A percentile compares a stretch with the other conserved stretches of the same genome.
Evolutionary conservation across 2,797 vertebrate genomes (phyloP).

Genomic region (Pristis pectinata): DNA sequence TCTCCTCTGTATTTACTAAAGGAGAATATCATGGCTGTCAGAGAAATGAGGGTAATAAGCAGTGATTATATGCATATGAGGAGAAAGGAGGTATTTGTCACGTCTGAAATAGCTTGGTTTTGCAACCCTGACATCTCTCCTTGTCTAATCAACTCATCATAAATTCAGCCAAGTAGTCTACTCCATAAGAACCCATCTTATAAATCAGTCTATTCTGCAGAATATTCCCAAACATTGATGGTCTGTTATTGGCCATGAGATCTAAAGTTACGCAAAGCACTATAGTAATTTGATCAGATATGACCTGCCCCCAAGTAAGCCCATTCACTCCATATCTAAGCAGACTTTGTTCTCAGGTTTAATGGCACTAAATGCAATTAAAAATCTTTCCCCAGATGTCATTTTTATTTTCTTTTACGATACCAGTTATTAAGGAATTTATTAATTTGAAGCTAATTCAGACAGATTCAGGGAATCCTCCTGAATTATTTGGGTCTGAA

Average conservation of each 20-base stretch:
- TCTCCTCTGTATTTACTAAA: neutral
- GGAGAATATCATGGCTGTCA: neutral
- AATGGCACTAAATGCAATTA: neutral
- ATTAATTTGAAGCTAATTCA: neutral
- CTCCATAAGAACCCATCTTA: no score
- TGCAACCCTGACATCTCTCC: neutral
- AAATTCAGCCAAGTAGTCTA: neutral
- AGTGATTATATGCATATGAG: no score
- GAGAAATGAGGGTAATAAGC: no score
- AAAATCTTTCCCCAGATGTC: neutral
- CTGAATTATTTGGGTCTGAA: no score
- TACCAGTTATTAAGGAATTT: neutral
- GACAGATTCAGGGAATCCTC: neutral
- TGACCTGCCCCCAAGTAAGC: neutral
- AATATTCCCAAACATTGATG: neutral
- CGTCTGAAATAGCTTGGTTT: no score
- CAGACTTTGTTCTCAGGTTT: neutral
- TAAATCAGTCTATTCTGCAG: neutral
- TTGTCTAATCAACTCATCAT: neutral
- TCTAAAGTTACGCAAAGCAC: neutral
- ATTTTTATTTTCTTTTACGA: constrained; percentile 17
- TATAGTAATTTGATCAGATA: neutral
- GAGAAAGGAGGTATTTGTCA: no score
- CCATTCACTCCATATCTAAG: neutral
- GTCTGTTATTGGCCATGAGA: neutral